Base-by-base conservation (phyloP, 1,140 invertebrate species). In the Drosophila bipectinata region DNA sequence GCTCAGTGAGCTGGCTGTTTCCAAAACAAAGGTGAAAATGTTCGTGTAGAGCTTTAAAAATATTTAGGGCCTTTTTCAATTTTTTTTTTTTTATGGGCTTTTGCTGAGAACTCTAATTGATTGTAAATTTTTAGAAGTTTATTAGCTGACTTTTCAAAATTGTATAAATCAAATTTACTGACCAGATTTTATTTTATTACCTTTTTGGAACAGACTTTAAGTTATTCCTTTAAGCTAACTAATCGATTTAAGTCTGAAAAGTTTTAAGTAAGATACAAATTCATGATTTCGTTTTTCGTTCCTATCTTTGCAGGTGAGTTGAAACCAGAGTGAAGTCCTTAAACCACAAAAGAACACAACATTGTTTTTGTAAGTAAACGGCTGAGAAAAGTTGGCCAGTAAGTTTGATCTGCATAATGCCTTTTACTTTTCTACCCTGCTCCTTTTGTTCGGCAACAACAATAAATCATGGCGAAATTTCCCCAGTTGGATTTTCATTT, bases 401-500 rank as follows among this genome's bases (percentile, higher is more conserved):
- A 26, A 69, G 44, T 69, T 80, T 87, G 79, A 87, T 85, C 78
- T 72, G 82, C 78, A 81, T 85, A 85, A 87, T 87, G 78, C 73
- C 66, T 67, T 62, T 72, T 59, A 61, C 58, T 79, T 80, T 75
- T 59, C 30, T 30, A 45, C 58, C 28, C 8, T 48, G 48, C 45
- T 56, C 51, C 54, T 53, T 51, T 71, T 39, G 49, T 52, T 64
- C 37, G 45, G 14, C 62, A 64, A 51, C 67, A 72, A 78, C 66
- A 80, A 87, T 87, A 87, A 88, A 87, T 87, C 83, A 87, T 73
- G 63, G 58, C 53, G 63, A 78, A 82, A 88, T 87, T 88, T 88
- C 76, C 52, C 83, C 83, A 79, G 83, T 88, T 88, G 83, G 83
- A 77, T 87, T 88, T 88, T 79, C 83, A 83, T 88, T 82, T 87